Conservation (phyloP, 2,888 invertebrate genomes). For the Trichogramma dendrolimi region DNA sequence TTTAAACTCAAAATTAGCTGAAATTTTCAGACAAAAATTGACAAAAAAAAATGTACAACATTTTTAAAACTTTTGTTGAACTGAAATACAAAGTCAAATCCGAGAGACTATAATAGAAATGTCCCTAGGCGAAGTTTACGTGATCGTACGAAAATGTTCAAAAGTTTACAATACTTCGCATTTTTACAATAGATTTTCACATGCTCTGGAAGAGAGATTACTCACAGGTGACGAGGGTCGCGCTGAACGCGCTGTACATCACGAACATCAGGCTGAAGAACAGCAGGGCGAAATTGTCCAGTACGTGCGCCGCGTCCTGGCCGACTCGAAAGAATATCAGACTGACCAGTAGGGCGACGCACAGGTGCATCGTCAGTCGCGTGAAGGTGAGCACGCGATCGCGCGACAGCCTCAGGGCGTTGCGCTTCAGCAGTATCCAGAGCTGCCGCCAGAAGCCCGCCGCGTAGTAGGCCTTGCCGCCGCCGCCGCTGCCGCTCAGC, state of each 20-base stretch:
- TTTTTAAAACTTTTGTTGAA: too few relatives aligned
- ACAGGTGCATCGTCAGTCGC: slow-evolving; percentile 72
- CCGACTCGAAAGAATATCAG: slow-evolving; percentile 80
- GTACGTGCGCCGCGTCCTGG: slow-evolving; percentile 74
- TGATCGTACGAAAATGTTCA: too few relatives aligned
- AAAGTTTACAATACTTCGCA: too few relatives aligned
- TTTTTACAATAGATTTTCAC: neutral
- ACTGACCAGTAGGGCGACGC: slow-evolving; percentile 79
- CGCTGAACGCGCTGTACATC: slow-evolving; percentile 91
- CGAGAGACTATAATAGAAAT: too few relatives aligned
- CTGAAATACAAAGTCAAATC: too few relatives aligned
- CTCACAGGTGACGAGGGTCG: slow-evolving; percentile 87
- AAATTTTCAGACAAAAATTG: too few relatives aligned
- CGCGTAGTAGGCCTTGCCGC: slow-evolving; percentile 52
- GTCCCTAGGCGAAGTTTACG: too few relatives aligned
- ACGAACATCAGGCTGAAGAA: slow-evolving; percentile 91
- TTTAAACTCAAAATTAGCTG: too few relatives aligned
- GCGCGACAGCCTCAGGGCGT: slow-evolving; percentile 63
- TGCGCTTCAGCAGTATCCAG: slow-evolving; percentile 60
- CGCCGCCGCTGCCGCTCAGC: slow-evolving; percentile 32
- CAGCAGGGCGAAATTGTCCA: slow-evolving; percentile 82
- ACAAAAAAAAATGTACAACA: too few relatives aligned
- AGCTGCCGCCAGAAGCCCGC: slow-evolving; percentile 61
- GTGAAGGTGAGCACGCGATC: slow-evolving; percentile 71
- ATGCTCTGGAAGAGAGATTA: slow-evolving; percentile 36